Evolutionary conservation across 2,797 vertebrate species (phyloP).

Genomic region (Spondyliosoma cantharus): DNA sequence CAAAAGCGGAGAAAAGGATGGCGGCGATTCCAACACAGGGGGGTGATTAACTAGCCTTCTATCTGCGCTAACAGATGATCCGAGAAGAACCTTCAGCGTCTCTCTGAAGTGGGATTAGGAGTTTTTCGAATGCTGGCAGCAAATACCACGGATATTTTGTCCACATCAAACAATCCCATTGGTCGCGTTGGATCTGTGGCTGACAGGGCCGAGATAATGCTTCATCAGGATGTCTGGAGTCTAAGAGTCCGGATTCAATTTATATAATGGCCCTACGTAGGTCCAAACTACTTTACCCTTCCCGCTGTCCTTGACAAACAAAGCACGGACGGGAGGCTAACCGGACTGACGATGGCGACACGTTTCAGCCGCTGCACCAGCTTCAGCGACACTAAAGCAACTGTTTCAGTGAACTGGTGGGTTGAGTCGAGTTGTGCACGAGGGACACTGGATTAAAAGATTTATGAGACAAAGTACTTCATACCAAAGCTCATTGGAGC

Average conservation of each 20-base stretch:
- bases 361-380: constrained; percentile 32
- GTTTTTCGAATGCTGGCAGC: constrained; percentile 60
- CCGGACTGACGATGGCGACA: constrained; percentile 40
- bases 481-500: constrained; percentile 69
- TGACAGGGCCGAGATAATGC: constrained; percentile 52
- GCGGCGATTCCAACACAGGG: constrained; percentile 35
- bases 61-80: constrained; percentile 69
- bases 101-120: constrained; percentile 75
- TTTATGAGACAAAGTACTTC: constrained; percentile 78
- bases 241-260: constrained; percentile 50
- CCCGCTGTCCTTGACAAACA: constrained; percentile 60
- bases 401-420: constrained; percentile 62
- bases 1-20: constrained; percentile 60
- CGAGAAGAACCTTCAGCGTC: constrained; percentile 64
- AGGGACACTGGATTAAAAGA: constrained; percentile 78
- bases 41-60: constrained; percentile 69
- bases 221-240: constrained; percentile 50
- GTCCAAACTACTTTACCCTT: constrained; percentile 46
- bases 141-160: constrained; percentile 51
- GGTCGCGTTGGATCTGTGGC: constrained; percentile 45
- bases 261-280: constrained; percentile 50
- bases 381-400: constrained; percentile 42
- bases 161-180: constrained; percentile 59
- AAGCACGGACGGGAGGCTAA: constrained; percentile 44
- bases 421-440: constrained; percentile 60